These are phyloP conservation scores for Falco cherrug DNA, from an alignment of 2,797 vertebrate genomes.

Conservation along the genomic window DNA sequence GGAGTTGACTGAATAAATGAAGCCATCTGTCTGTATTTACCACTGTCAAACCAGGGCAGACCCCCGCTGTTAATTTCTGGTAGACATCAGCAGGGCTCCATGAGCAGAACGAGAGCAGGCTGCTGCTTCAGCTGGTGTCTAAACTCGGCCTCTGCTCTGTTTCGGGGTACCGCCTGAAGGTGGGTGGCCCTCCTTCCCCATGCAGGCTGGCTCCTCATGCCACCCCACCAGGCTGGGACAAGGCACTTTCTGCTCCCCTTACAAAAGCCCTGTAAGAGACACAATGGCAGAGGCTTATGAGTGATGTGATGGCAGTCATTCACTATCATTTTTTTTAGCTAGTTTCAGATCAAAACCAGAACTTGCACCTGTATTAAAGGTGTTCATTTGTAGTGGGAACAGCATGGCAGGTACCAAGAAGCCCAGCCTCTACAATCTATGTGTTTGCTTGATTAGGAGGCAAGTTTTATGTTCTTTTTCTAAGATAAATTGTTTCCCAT, in stretches of 20 bases:
- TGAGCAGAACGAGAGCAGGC: background rate
- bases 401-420: background rate
- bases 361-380: background rate
- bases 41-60: background rate
- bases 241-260: background rate
- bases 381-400: background rate
- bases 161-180: background rate
- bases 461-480: background rate
- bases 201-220: rapidly evolving
- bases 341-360: background rate
- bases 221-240: background rate
- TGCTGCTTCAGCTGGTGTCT: background rate
- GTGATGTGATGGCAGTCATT: background rate
- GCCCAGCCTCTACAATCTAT: background rate
- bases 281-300: background rate
- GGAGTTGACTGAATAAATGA: background rate
- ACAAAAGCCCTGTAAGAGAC: background rate
- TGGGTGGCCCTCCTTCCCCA: rapidly evolving
- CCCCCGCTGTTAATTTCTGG: rapidly evolving
- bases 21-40: background rate
- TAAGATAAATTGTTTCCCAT: background rate
- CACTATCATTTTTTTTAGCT: background rate
- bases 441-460: background rate
- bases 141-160: background rate
- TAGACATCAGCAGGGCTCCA: rapidly evolving